These are phyloP conservation scores for Helostoma temminkii DNA, from an alignment of 2,797 vertebrate genomes.

Conservation along the genomic window DNA sequence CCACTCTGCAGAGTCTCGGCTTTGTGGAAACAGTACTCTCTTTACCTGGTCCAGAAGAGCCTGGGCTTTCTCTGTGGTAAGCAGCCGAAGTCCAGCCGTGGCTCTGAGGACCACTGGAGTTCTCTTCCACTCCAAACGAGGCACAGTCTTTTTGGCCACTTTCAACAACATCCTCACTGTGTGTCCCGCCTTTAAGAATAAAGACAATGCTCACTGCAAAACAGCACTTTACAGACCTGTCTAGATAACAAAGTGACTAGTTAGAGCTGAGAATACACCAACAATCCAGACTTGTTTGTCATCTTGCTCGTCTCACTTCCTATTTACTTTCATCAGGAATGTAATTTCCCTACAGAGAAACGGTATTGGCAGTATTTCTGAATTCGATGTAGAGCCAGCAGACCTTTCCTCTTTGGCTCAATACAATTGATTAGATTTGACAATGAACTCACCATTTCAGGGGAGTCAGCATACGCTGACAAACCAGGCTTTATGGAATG, in stretches of 20 bases:
- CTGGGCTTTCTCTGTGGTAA: conserved; percentile 89
- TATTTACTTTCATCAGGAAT: conserved; percentile 46
- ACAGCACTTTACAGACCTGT: neutral
- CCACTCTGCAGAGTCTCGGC: neutral
- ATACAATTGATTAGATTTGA: conserved; percentile 52
- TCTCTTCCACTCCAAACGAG: conserved; percentile 89
- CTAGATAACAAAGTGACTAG: conserved; percentile 19
- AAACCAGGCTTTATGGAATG: conserved; percentile 95
- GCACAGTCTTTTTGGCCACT: conserved; percentile 89
- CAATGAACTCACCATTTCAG: conserved; percentile 88
- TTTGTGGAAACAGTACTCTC: neutral
- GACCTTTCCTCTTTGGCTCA: conserved; percentile 39
- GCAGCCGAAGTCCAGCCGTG: conserved; percentile 93
- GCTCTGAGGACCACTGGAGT: conserved; percentile 94
- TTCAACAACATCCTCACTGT: conserved; percentile 88
- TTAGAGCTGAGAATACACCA: conserved; percentile 18
- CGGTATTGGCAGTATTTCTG: conserved; percentile 24
- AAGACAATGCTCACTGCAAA: neutral
- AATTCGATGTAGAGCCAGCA: conserved; percentile 12
- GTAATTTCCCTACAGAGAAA: conserved; percentile 15
- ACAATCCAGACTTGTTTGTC: conserved; percentile 13
- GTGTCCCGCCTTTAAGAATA: conserved; percentile 85
- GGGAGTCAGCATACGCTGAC: conserved; percentile 92
- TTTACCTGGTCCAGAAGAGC: conserved; percentile 90
- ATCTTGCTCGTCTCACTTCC: conserved; percentile 41